Evolutionary conservation across 2,888 invertebrate species (phyloP), one percentile per base, ranked within the genome.

Genomic region (Minunthozetes semirufus): DNA sequence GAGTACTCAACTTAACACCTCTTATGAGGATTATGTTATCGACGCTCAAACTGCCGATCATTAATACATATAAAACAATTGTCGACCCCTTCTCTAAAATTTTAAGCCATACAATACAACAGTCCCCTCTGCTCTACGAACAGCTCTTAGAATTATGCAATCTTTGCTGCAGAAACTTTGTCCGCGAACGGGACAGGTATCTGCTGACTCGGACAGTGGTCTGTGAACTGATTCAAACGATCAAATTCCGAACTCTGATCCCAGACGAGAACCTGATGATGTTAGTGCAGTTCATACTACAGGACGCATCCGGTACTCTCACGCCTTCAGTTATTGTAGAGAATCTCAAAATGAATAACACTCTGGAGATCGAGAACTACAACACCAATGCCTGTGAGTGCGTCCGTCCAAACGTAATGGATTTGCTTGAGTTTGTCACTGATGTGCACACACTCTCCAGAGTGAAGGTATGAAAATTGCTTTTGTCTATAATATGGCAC

Each of bases 371-470:
- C 13, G 76, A 76, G 38, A 53, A 25, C 19, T 83, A 83, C 78
- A 85, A 85, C 76, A 93, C 94, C 1, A 94, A 92, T 79, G 92
- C 95, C 0, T 90, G 93, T 1, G 99, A 99, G 84, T 94, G 95
- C 81, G 90, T 98, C 88, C 87, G 93, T 33, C 90, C 92, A 76
- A 93, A 96, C 83, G 87, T 98, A 74, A 88, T 89, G 27, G 99
- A 99, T 83, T 90, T 94, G 79, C 86, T 98, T 59, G 98, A 98
- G 78, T 93, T 99, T 83, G 86, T 99, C 78, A 90, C 93, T 13
- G 99, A 99, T 84, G 92, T 97, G 78, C 95, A 99, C 82, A 93
- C 97, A 0, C 87, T 99, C 74, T 93, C 92, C 80, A 97, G 96
- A 87, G 90, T 99, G 78, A 98, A 97, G 89, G 94, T 94, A 82